These are phyloP conservation scores for Channa striata DNA, from an alignment of 2,797 vertebrate genomes.

Conservation along the genomic window DNA sequence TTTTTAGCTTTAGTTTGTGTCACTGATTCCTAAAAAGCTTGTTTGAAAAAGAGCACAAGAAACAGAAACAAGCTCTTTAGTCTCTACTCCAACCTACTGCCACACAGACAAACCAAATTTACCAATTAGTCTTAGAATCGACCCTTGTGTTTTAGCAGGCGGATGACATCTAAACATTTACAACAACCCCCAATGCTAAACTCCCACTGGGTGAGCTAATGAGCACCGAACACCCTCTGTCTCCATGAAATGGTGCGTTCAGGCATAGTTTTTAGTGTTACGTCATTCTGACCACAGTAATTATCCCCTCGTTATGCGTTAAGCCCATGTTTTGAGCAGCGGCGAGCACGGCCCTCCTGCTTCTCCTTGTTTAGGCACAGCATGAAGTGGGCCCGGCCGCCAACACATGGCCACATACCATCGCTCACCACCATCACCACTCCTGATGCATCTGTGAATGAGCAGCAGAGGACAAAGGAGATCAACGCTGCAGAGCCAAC, in stretches of 20 bases:
- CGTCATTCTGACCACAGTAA: conserved; percentile 45
- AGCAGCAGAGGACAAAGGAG: conserved; percentile 74
- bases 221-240: conserved; percentile 18
- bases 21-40: neutral
- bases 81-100: neutral
- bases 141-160: conserved; percentile 42
- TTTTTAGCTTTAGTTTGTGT: neutral
- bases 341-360: conserved; percentile 1
- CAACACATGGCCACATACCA: conserved; percentile 69
- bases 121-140: conserved; percentile 26
- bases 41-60: neutral
- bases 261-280: conserved; percentile 35
- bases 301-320: conserved; percentile 68
- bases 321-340: conserved; percentile 49
- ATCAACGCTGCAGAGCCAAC: conserved; percentile 43
- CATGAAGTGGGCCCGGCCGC: conserved; percentile 32
- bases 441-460: conserved; percentile 66
- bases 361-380: conserved; percentile 20
- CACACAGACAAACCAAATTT: conserved; percentile 28
- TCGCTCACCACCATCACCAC: conserved; percentile 59
- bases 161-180: conserved; percentile 36
- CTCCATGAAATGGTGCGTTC: conserved; percentile 53
- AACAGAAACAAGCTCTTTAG: neutral
- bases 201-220: conserved; percentile 60
- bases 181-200: conserved; percentile 12